Evolutionary conservation across 1,140 invertebrate genomes (phyloP).

Genomic region (Ceratitis capitata): DNA sequence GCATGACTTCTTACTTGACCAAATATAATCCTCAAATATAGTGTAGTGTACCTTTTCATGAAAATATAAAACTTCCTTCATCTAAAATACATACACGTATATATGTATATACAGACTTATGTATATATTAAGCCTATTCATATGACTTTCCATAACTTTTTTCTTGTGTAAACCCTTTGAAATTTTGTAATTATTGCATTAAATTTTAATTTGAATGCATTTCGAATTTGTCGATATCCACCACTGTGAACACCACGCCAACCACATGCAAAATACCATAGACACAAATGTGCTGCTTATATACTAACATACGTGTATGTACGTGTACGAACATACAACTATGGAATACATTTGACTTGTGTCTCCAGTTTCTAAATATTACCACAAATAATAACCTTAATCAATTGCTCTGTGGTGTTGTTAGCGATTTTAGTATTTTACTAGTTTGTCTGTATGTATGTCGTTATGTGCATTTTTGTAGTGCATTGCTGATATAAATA

Average conservation of each 20-base stretch:
- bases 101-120: neutral
- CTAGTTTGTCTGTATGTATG: neutral
- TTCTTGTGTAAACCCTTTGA: neutral
- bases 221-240: neutral
- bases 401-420: neutral
- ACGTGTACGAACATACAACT: too few relatives aligned
- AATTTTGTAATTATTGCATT: neutral
- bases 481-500: neutral
- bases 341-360: neutral
- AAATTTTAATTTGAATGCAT: neutral
- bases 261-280: neutral
- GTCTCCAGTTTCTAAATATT: slow-evolving; percentile 14
- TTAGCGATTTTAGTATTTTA: neutral
- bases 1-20: too few relatives aligned
- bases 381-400: slow-evolving; percentile 4
- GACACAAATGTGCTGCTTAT: neutral
- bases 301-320: neutral
- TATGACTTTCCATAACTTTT: too few relatives aligned
- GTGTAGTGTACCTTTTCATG: too few relatives aligned
- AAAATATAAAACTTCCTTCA: too few relatives aligned
- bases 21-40: too few relatives aligned
- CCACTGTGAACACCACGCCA: neutral
- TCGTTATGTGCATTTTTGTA: neutral
- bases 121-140: neutral
- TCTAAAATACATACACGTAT: neutral